Percentiles rank a stretch among this genome's conserved stretches.
Conservation (phyloP, 2,888 invertebrate genomes). For the Ichneumoninae sp. region DNA sequence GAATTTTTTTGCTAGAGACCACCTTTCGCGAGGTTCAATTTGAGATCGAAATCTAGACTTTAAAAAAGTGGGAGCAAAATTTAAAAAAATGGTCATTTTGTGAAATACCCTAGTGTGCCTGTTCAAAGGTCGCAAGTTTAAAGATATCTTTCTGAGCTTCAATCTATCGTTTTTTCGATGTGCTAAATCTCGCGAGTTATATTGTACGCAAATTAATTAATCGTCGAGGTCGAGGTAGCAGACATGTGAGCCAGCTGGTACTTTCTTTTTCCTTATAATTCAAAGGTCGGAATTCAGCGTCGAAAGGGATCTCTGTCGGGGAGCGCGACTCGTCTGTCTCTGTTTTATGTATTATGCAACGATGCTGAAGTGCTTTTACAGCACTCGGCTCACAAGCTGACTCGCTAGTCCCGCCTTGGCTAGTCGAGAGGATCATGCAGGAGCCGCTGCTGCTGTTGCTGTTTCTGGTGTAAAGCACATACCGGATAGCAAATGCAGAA, state of each 20-base stretch:
- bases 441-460: not conserved
- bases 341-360: constrained; percentile 75
- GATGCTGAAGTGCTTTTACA: constrained; percentile 72
- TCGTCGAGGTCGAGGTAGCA: constrained; percentile 49
- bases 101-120: too few species aligned
- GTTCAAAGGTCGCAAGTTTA: constrained; percentile 1
- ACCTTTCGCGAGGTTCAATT: too few species aligned
- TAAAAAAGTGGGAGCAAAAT: too few species aligned
- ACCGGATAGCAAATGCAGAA: constrained; percentile 14
- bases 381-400: constrained; percentile 61
- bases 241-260: constrained; percentile 12
- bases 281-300: constrained; percentile 55
- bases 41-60: too few species aligned
- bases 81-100: too few species aligned
- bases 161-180: not conserved
- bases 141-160: not conserved
- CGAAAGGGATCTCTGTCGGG: constrained; percentile 28
- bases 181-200: not conserved
- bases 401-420: constrained; percentile 38
- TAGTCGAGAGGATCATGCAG: constrained; percentile 10
- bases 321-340: constrained; percentile 52
- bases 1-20: too few species aligned
- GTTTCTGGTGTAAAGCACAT: constrained; percentile 12
- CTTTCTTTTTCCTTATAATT: constrained; percentile 26
- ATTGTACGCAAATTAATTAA: constrained; percentile 49